A percentile compares a stretch with the other conserved stretches of the same genome.
Conservation (phyloP, 1,140 invertebrate genomes). For the Drusus annulatus region DNA sequence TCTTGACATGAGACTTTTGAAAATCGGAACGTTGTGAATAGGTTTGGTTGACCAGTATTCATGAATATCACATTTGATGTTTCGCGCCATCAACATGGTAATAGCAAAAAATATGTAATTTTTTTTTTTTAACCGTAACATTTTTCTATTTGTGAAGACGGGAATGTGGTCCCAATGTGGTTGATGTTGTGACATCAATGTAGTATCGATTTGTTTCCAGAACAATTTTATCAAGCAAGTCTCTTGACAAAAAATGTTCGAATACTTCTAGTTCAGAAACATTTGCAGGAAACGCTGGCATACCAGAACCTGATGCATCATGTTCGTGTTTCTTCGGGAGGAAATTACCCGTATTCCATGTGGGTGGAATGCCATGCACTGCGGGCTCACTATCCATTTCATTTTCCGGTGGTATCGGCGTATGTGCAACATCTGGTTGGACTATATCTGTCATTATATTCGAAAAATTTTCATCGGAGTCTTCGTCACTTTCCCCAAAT, state of each 20-base stretch:
- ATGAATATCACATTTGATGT: too few species aligned
- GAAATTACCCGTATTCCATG: slow-evolving; percentile 4
- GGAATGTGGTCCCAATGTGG: neutral
- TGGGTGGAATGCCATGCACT: neutral
- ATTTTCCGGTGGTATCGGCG: too few species aligned
- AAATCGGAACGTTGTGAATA: neutral
- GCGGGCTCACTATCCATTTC: too few species aligned
- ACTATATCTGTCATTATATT: too few species aligned
- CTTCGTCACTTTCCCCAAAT: too few species aligned
- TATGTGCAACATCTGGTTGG: too few species aligned
- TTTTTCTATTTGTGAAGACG: neutral
- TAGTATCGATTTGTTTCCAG: too few species aligned
- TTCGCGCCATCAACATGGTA: too few species aligned
- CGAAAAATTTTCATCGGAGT: too few species aligned
- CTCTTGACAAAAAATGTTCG: neutral
- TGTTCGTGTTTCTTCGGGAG: neutral
- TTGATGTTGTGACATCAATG: too few species aligned
- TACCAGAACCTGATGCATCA: neutral
- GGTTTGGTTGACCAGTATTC: slow-evolving; percentile 13
- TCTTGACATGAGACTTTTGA: neutral
- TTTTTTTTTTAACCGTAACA: neutral
- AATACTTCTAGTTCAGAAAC: slow-evolving; percentile 1
- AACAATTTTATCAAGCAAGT: neutral
- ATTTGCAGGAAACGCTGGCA: neutral
- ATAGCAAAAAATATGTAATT: too few species aligned